Evolutionary conservation across 2,797 vertebrate species (phyloP), one percentile per base, ranked within the genome.

Genomic region (Tarsius wallacei): DNA sequence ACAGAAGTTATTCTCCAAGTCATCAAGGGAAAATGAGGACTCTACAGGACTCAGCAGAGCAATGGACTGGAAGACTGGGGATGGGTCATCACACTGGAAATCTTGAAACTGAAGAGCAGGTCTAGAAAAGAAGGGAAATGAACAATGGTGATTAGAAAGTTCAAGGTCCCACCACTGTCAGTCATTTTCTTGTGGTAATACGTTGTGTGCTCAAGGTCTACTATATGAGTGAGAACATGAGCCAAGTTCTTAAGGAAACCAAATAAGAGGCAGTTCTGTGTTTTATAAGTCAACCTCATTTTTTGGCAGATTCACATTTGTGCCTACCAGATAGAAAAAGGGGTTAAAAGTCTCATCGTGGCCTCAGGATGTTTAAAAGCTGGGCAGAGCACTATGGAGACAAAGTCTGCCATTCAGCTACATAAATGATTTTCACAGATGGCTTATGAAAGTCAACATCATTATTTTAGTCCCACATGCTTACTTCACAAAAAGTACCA

Each of bases 341-440:
- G 22, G 26, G 7, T 57, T 3, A 15, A 78, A 64, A 85, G 57
- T 89, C 31, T 36, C 22, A 28, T 28, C 7, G 1, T 49, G 26
- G 71, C 70, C 57, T 68, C 31, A 28, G 26, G 51, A 80, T 55
- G 57, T 93, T 86, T 53, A 51, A 96, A 77, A 66, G 22, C 66
- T 24, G 68, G 33, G n/a, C 7, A 21, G 51, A 61, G 9, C 14
- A 0, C 17, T 2, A 0, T 7, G 36, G n/a, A 90, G 81, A 96
- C 53, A 87, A 70, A 97, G 49, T n/a, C 66, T 66, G 31, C 73
- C 77, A 13, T 61, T 93, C 71, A 33, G 47, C 2, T 26, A 33
- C 11, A 0, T n/a, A 12, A 47, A 51, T 36, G 1, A 55, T 51
- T 63, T 83, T 74, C 36, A 3, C 0, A 49, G 24, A 1, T n/a